These are phyloP conservation scores for Laupala kohalensis DNA, from an alignment of 1,140 invertebrate genomes.

Conservation along the genomic window DNA sequence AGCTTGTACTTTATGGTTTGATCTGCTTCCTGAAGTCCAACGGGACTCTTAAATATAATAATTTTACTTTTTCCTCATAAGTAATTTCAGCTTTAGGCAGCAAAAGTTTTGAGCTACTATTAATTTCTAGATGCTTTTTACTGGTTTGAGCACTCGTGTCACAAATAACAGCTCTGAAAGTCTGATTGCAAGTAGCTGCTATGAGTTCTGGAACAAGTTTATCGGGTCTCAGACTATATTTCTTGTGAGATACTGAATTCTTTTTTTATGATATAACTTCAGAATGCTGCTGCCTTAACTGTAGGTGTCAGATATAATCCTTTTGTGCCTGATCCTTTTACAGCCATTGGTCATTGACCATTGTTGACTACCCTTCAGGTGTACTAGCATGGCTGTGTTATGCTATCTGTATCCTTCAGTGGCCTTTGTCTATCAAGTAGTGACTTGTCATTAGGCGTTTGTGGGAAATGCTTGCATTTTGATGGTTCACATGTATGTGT, in stretches of 20 bases:
- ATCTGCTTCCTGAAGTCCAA: slow-evolving; percentile 44
- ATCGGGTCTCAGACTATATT: background rate
- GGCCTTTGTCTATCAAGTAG: background rate
- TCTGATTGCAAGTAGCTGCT: background rate
- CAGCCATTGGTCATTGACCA: background rate
- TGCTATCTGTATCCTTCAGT: background rate
- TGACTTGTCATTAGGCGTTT: background rate
- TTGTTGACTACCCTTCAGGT: background rate
- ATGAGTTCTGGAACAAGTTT: background rate
- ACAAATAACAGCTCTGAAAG: background rate
- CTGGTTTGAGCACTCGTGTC: background rate
- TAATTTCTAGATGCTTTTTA: background rate
- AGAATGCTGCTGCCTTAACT: background rate
- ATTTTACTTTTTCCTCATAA: background rate
- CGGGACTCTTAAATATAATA: background rate
- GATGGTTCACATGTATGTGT: background rate
- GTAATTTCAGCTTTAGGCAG: background rate
- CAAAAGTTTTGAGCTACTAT: background rate
- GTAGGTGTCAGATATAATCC: background rate
- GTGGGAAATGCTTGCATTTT: background rate
- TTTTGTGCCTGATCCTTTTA: background rate
- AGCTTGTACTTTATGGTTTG: slow-evolving; percentile 53
- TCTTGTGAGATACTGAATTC: background rate
- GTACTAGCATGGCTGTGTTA: background rate
- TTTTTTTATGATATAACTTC: background rate